phyloP scores from a whole-genome alignment of 2,113 vertebrate genomes.

The Cochlearius cochlearius region DNA sequence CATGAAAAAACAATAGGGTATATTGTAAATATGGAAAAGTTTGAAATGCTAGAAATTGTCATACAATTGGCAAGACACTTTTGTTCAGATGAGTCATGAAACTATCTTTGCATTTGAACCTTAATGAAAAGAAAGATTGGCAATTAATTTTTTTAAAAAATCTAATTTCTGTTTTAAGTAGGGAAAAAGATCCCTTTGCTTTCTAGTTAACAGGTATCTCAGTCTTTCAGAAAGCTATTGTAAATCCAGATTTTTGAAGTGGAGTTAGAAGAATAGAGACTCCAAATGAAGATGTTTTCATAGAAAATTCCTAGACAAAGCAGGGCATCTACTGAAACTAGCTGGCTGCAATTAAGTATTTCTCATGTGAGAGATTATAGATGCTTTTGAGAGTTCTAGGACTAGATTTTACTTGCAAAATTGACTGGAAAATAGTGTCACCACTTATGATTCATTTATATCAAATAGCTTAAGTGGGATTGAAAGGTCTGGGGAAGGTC shows the following conservation, averaged over 20 bases:
- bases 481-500: not conserved
- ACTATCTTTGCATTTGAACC: not conserved
- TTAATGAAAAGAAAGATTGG: not conserved
- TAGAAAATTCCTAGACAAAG: not conserved
- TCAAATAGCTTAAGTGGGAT: not conserved
- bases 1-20: not conserved
- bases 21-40: not conserved
- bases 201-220: not conserved
- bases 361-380: not conserved
- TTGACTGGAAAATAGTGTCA: not conserved
- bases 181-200: not conserved
- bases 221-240: not conserved
- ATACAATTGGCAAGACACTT: not conserved
- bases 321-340: not conserved
- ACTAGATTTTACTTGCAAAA: slow-evolving; percentile 16
- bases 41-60: not conserved
- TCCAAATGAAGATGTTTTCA: not conserved
- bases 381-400: not conserved
- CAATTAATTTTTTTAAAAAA: not conserved
- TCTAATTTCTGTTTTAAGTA: not conserved
- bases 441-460: not conserved
- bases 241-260: not conserved
- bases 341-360: not conserved
- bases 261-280: not conserved
- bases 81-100: not conserved